Base-by-base conservation (phyloP, 2,888 invertebrate genomes). In the Imbricaverruca yamaguchii region DNA sequence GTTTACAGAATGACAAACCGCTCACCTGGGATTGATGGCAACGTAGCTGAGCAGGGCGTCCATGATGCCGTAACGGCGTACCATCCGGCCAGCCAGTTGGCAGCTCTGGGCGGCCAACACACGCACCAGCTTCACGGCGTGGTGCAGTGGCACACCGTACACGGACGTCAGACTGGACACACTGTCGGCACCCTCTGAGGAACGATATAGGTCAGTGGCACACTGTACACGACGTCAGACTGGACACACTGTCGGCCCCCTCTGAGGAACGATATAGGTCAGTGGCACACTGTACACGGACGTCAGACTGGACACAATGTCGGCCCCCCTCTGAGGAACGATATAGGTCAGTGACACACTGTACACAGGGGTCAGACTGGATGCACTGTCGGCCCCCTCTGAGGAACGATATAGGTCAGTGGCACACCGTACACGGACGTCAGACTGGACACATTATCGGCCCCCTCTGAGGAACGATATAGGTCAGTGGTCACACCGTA, bases 101-200 rank as follows among this genome's bases (percentile, higher is more conserved):
- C 87, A 87, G 79, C 89, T 90, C 85, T 92, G 91, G 65, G 91
- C 89, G 57, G 92, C 90, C 59, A 96, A 86, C 81, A 94, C 88
- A 84, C 95, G 90, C 63, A 94, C 87, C 9, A 96, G 88, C 86
- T 93, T 94, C 25, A 96, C 86, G 13, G 93, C 93, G 80, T 91
- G 89, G 81, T 91, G 86, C 83, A 93, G 88, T 7, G 95, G 93
- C 84, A 90, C 90, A 3, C 57, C 74, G 55, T 74, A 74, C 55
- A 74, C 74, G 7, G 74, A 53, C 23, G 21, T 21, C 15, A 74
- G 74, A 15, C 39, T 23, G 53, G 7, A 9, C 53, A 55, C 53
- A 18, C 13, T 15, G 21, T 53, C 74, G 6, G 18, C 23, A 10
- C 74, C 74, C 74, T 74, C 74, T 74, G 74, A 15, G 39, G 15